Evolutionary conservation across 1,140 invertebrate species (phyloP).

Genomic region (Chironomus tepperi): DNA sequence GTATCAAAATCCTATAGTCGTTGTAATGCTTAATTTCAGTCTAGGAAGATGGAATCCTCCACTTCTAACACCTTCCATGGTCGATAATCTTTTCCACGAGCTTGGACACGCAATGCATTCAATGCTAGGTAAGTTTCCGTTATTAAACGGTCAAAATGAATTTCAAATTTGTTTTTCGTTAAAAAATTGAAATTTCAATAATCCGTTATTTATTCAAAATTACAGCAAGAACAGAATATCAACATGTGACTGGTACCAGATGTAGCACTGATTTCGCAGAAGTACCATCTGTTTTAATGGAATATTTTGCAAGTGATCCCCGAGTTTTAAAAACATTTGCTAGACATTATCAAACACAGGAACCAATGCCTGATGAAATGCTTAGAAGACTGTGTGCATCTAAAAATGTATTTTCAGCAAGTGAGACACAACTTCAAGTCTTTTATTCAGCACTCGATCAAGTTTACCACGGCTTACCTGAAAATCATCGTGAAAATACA

Average conservation of each 20-base stretch:
- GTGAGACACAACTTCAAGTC: constrained; percentile 83
- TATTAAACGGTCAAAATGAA: no score
- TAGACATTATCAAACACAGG: constrained; percentile 81
- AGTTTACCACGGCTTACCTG: constrained; percentile 65
- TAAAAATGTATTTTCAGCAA: constrained; percentile 78
- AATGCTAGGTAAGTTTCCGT: constrained; percentile 55
- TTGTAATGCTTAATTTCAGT: constrained; percentile 83
- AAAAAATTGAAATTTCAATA: no score
- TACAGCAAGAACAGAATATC: constrained; percentile 77
- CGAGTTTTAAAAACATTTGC: constrained; percentile 80
- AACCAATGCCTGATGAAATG: constrained; percentile 70
- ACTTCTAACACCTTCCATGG: constrained; percentile 68
- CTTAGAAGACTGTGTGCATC: constrained; percentile 68
- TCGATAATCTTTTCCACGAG: constrained; percentile 98
- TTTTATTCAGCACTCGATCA: constrained; percentile 88
- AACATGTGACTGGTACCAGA: constrained; percentile 94
- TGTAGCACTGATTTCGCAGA: constrained; percentile 98
- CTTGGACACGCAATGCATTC: constrained; percentile 99
- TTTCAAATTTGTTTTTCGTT: no score
- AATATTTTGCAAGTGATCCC: constrained; percentile 90
- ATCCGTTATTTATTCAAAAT: no score
- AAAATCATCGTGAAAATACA: constrained; percentile 45
- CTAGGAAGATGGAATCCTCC: constrained; percentile 67
- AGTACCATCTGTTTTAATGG: constrained; percentile 96
- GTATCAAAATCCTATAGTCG: constrained; percentile 90